Percentiles rank a stretch among this genome's conserved stretches.
Evolutionary conservation across 2,888 invertebrate species (phyloP).

Genomic region (Tribolium freemani): DNA sequence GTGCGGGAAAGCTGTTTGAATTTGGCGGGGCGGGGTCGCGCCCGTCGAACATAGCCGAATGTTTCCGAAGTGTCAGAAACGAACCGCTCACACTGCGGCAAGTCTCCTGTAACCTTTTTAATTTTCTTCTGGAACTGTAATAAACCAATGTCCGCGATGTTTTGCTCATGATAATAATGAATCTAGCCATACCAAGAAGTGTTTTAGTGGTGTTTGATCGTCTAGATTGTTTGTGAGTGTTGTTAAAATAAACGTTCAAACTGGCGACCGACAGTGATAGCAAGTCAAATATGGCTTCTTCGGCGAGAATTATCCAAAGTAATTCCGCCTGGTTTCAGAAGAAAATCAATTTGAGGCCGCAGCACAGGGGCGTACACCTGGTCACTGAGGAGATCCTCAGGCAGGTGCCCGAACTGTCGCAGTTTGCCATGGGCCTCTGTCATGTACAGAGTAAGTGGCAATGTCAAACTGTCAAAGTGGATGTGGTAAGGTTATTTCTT

Average conservation of each 20-base stretch:
- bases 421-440: constrained; percentile 95
- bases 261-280: constrained; percentile 69
- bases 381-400: constrained; percentile 96
- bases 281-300: constrained; percentile 84
- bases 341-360: constrained; percentile 95
- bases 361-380: constrained; percentile 96
- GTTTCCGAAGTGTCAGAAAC: constrained; percentile 60
- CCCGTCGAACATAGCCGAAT: constrained; percentile 60
- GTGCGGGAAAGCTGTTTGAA: too few relatives aligned
- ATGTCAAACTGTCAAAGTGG: neutral
- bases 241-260: constrained; percentile 61
- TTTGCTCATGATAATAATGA: constrained; percentile 80
- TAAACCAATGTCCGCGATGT: constrained; percentile 69
- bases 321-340: constrained; percentile 99
- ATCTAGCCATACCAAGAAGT: constrained; percentile 71
- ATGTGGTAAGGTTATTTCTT: constrained; percentile 20
- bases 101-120: constrained; percentile 65
- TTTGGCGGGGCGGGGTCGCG: constrained; percentile 54
- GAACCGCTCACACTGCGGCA: constrained; percentile 62
- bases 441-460: constrained; percentile 93
- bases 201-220: constrained; percentile 61
- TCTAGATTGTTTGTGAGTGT: constrained; percentile 61
- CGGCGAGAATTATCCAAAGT: constrained; percentile 89
- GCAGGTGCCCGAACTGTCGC: constrained; percentile 94
- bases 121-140: constrained; percentile 59